Base-by-base conservation (phyloP, 2,113 vertebrate species). In the Candoia aspera region DNA sequence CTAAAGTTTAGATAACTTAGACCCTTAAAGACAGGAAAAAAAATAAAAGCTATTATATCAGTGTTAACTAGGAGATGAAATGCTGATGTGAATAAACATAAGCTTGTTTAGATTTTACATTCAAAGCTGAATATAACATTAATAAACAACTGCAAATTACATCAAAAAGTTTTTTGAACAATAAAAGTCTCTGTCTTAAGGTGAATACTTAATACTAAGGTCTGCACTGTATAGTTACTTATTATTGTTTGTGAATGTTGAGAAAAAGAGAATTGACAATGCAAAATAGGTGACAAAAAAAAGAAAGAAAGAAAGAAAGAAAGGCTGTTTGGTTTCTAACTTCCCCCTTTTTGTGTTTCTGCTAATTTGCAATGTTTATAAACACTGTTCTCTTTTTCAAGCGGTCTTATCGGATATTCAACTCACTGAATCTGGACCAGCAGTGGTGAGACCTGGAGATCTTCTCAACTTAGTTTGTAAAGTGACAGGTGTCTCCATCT, bases 391-490 rank as follows among this genome's bases (percentile, higher is more conserved):
- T 15, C n/a, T 1, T 53, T 85, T 10, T 86, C 90, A 85, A 62
- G 57, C 24, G 17, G 57, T 17, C 37, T 85, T 24, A 19, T 85
- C 83, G 15, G 58, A 86, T 21, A 0, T 86, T 23, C 59, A 91
- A 6, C 21, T 91, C 0, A 0, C 9, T 55, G 33, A 60, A 86
- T 93, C 90, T 90, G 94, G 12, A 13, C 91, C 93, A 58, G 90
- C 21, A n/a, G 33, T 73, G 9, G 6, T 42, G 85, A 91, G 60
- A 37, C 86, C 90, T 6, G 17, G 89, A 64, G 85, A 93, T 13
- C n/a, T 89, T 8, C 88, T 93, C 46, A 64, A 9, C 21, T 37
- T 94, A 57, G 46, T 91, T 58, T 93, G 90, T 90, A 90, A 55
- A 92, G 53, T 53, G 13, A 87, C 91, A 64, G 92, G 88, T 13